Evolutionary conservation across 2,113 vertebrate species (phyloP).

Genomic region (Semnornis frantzii): DNA sequence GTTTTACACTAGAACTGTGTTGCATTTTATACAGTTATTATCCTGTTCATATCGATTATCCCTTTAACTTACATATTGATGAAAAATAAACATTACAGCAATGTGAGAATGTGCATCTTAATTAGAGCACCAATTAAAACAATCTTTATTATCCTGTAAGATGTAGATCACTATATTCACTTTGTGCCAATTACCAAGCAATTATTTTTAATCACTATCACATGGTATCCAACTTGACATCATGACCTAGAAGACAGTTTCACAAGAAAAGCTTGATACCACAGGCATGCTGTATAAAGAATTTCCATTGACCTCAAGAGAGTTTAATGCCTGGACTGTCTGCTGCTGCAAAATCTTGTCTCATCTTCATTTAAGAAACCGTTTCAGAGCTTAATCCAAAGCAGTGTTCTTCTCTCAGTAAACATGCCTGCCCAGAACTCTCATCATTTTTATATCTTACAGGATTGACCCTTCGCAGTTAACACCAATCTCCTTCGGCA

Average conservation of each 20-base stretch:
- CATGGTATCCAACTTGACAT: neutral
- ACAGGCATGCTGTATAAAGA: neutral
- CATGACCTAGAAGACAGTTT: conserved; percentile 36
- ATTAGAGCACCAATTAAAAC: conserved; percentile 56
- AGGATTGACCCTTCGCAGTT: neutral
- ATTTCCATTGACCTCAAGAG: conserved; percentile 16
- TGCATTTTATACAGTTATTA: neutral
- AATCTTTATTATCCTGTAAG: conserved; percentile 29
- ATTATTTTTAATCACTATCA: conserved; percentile 56
- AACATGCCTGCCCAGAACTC: neutral
- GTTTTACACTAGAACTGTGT: neutral
- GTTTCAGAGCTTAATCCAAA: conserved; percentile 27
- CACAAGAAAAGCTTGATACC: conserved; percentile 7
- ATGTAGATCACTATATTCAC: conserved; percentile 44
- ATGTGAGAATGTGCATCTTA: neutral
- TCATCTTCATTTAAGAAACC: neutral
- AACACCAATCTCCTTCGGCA: neutral
- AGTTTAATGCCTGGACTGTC: neutral
- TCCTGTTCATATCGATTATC: neutral
- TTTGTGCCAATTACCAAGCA: conserved; percentile 45
- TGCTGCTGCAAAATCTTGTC: neutral
- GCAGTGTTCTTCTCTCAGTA: neutral
- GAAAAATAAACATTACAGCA: neutral
- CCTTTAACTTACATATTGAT: neutral
- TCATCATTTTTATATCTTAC: neutral